Conservation (phyloP, 2,113 vertebrate species). For the Misgurnus mizolepis region DNA sequence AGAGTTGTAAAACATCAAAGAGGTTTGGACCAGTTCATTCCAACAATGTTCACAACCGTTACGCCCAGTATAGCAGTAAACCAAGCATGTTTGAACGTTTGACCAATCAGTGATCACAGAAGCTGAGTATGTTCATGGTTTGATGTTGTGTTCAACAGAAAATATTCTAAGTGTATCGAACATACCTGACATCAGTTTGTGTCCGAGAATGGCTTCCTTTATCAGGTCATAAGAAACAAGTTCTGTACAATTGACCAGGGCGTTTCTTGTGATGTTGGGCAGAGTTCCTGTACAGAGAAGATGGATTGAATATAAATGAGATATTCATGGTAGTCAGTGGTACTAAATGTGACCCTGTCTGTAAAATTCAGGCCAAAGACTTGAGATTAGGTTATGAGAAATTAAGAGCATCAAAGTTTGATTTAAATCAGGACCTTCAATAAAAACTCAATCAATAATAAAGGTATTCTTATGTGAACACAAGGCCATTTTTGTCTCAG, state of each 20-base stretch:
- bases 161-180: background rate
- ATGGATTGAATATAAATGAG: background rate
- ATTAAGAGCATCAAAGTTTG: no score
- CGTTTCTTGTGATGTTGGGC: conserved; percentile 86
- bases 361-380: no score
- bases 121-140: background rate
- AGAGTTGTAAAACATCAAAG: background rate
- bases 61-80: background rate
- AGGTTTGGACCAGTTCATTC: background rate
- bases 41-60: background rate
- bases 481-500: no score
- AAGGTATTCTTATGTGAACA: no score
- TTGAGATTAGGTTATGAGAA: no score
- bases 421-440: no score
- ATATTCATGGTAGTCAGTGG: background rate
- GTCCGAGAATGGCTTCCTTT: conserved; percentile 81
- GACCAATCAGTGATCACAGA: background rate
- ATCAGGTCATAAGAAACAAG: conserved; percentile 87
- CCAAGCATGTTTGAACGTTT: background rate
- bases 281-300: conserved; percentile 72
- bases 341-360: no score
- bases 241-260: conserved; percentile 86
- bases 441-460: no score
- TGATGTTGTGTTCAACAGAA: background rate
- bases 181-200: conserved; percentile 80